phyloP scores from a whole-genome alignment of 2,113 vertebrate genomes.

The Ptyas mucosa region DNA sequence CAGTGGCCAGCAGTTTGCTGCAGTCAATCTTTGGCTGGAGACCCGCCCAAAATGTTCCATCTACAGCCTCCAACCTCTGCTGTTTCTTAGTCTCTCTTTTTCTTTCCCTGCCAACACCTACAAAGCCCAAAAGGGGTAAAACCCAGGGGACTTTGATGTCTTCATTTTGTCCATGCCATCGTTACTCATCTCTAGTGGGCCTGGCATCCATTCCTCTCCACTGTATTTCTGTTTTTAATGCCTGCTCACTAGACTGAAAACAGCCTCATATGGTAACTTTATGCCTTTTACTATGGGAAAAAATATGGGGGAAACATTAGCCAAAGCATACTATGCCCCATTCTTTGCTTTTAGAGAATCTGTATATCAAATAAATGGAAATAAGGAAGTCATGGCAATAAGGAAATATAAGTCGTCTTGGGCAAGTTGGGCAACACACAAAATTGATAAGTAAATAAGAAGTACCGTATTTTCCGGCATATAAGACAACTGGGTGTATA shows the following conservation, averaged over 20 bases:
- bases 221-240: neutral
- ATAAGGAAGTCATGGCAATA: neutral
- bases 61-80: slow-evolving; percentile 50
- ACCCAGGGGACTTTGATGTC: neutral
- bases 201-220: neutral
- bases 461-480: too few species aligned
- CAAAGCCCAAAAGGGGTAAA: neutral
- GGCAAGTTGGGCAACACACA: neutral
- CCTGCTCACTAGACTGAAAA: neutral
- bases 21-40: slow-evolving; percentile 63
- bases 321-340: neutral
- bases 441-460: neutral
- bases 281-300: neutral
- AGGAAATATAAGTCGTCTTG: neutral
- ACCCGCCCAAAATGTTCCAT: slow-evolving; percentile 65
- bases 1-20: slow-evolving; percentile 33
- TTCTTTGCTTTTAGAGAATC: neutral
- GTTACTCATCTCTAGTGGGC: neutral
- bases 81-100: slow-evolving; percentile 33
- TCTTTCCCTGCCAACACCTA: slow-evolving; percentile 16
- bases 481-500: too few species aligned
- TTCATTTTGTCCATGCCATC: neutral
- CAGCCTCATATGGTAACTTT: neutral
- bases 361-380: neutral
- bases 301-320: neutral